These are phyloP conservation scores for Glyptemys insculpta DNA, from an alignment of 2,797 vertebrate species.

Conservation along the genomic window DNA sequence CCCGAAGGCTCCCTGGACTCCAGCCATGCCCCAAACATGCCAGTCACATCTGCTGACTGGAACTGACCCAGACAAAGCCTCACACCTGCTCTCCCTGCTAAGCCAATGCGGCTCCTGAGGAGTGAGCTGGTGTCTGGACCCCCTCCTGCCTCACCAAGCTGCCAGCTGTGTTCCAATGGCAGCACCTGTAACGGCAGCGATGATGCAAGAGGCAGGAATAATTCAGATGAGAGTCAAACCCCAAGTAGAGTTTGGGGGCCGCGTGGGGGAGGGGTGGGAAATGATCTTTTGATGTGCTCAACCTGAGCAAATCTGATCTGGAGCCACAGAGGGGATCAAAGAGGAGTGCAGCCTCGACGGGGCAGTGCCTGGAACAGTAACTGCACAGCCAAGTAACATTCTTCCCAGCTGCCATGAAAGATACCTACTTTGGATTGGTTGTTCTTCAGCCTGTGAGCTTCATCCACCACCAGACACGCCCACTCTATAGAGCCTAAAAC, in stretches of 20 bases:
- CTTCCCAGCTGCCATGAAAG: rapidly evolving
- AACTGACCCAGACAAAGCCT: not conserved
- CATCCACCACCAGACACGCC: conserved; percentile 98
- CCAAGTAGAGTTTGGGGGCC: not conserved
- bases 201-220: not conserved
- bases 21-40: not conserved
- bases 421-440: conserved; percentile 96
- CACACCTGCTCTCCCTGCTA: not conserved
- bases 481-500: conserved; percentile 95
- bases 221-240: rapidly evolving
- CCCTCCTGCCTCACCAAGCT: not conserved
- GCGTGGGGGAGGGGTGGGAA: rapidly evolving
- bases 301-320: not conserved
- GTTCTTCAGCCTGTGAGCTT: conserved; percentile 98
- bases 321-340: rapidly evolving
- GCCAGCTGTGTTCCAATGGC: not conserved
- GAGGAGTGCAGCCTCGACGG: rapidly evolving
- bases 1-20: not conserved
- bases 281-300: not conserved
- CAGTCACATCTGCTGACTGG: not conserved
- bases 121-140: not conserved
- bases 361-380: rapidly evolving
- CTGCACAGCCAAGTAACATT: not conserved
- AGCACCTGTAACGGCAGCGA: not conserved
- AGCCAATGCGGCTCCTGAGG: not conserved